phyloP scores from a whole-genome alignment of 2,888 invertebrate genomes.

The Allophyes oxyacanthae region DNA sequence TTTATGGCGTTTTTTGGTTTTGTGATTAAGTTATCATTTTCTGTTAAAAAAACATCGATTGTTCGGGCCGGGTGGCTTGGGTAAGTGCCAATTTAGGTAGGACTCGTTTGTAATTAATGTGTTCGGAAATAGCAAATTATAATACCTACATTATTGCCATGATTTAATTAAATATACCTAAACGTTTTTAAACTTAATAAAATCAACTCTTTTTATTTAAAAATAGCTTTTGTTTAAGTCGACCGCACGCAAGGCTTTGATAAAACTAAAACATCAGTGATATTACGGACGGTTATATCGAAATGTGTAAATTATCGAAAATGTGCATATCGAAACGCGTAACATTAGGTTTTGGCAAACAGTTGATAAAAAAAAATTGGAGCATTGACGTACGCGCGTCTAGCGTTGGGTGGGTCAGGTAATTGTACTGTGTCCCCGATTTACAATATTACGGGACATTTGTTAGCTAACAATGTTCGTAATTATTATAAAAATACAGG shows the following conservation, averaged over 20 bases:
- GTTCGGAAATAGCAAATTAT: too few species aligned
- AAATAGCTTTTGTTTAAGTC: not conserved
- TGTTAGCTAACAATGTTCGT: not conserved
- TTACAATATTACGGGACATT: constrained; percentile 19
- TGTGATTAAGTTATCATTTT: constrained; percentile 27
- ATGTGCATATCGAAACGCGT: constrained; percentile 58
- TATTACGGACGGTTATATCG: not conserved
- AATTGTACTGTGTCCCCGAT: constrained; percentile 70
- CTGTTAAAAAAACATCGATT: not conserved
- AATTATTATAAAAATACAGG: too few species aligned
- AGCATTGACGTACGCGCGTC: constrained; percentile 70
- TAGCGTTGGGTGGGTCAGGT: constrained; percentile 77
- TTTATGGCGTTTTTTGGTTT: constrained; percentile 56
- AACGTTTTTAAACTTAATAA: too few species aligned
- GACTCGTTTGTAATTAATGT: too few species aligned
- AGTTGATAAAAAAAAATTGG: constrained; percentile 67
- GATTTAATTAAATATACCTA: too few species aligned
- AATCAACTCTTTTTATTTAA: not conserved
- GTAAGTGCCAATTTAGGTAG: too few species aligned
- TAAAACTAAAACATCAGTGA: too few species aligned
- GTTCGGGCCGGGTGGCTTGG: too few species aligned
- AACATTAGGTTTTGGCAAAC: constrained; percentile 59
- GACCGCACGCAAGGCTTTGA: too few species aligned
- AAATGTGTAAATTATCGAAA: constrained; percentile 46
- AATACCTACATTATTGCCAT: too few species aligned